These are phyloP conservation scores for Pachyramphus minor DNA, from an alignment of 2,113 vertebrate species.

Conservation along the genomic window DNA sequence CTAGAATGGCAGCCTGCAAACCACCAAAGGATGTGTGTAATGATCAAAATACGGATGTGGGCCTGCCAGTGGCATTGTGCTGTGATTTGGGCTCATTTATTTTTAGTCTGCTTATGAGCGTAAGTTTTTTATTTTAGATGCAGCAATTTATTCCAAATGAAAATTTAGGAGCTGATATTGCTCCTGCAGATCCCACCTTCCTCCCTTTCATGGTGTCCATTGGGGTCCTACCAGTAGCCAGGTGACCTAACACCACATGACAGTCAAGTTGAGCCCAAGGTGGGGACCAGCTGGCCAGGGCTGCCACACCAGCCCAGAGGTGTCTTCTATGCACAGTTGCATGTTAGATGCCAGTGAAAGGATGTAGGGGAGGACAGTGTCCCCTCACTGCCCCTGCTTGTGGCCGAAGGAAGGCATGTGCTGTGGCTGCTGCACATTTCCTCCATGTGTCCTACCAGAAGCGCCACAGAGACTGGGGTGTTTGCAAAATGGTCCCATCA, in stretches of 20 bases:
- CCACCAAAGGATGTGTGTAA: not conserved
- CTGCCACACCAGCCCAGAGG: not conserved
- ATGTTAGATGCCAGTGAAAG: not conserved
- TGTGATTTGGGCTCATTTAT: not conserved
- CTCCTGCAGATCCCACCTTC: not conserved
- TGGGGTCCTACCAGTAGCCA: accelerated
- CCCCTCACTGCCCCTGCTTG: too few relatives aligned
- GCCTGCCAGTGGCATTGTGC: not conserved
- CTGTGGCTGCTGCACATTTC: not conserved
- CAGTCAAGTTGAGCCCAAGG: accelerated
- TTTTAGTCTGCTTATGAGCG: not conserved
- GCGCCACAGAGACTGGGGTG: accelerated
- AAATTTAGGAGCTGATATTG: not conserved
- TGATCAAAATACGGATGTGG: not conserved
- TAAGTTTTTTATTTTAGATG: not conserved
- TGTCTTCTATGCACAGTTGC: accelerated
- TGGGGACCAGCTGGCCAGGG: not conserved
- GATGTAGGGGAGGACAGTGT: not conserved
- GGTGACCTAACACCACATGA: not conserved
- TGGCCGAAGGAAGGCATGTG: not conserved
- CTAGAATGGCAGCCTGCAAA: not conserved
- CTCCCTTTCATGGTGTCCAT: not conserved
- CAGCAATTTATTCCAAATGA: not conserved
- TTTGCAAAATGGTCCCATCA: not conserved
- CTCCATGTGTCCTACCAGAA: accelerated